Base-by-base conservation (phyloP, 2,888 invertebrate genomes). In the Epicampocera succincta region DNA sequence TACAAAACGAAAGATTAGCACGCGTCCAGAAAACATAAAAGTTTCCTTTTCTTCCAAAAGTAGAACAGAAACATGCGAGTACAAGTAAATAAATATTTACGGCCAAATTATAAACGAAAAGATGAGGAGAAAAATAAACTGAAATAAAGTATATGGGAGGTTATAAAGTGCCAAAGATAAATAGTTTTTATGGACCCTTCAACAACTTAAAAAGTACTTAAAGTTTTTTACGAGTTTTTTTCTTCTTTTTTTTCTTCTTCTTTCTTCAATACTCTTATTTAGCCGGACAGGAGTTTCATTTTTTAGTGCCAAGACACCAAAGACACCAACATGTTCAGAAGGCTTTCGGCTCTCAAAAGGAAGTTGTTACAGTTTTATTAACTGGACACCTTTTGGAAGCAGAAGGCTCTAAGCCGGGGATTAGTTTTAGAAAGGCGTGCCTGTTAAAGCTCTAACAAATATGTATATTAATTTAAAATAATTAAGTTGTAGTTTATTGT, bases 201-300 rank as follows among this genome's bases (percentile, higher is more conserved):
- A 82, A 78, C 82, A 77, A 78, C 78, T 82, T 82, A 74, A 78
- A 82, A 82, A 82, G 74, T 78, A 74, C 69, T 82, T 82, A 82
- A 82, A 60, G 8, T 33, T 13, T 29, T 17, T 44, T 15, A 38
- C 2, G 3, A 25, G 12, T n/a, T 46, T 29, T 29, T 33, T 29
- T 54, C 25, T 25, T 25, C 5, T 25, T 25, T 25, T 25, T 25
- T 25, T 25, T 54, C 3, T 40, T n/a, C 15, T 3, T 12, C 15
- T n/a, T n/a, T 50, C 68, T 17, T 17, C 3, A 33, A 42, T 19
- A 44, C n/a, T 5, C 15, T 6, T 21, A 52, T 13, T 21, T 25
- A 3, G 13, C 25, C 12, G 48, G 17, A 11, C 48, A 29, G 29
- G 29, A 29, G 6, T 29, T 29, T 29, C 6, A 9, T 1, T 33